Evolutionary conservation across 2,797 vertebrate species (phyloP), one percentile per base, ranked within the genome.

Genomic region (Acrocephalus scirpaceus): DNA sequence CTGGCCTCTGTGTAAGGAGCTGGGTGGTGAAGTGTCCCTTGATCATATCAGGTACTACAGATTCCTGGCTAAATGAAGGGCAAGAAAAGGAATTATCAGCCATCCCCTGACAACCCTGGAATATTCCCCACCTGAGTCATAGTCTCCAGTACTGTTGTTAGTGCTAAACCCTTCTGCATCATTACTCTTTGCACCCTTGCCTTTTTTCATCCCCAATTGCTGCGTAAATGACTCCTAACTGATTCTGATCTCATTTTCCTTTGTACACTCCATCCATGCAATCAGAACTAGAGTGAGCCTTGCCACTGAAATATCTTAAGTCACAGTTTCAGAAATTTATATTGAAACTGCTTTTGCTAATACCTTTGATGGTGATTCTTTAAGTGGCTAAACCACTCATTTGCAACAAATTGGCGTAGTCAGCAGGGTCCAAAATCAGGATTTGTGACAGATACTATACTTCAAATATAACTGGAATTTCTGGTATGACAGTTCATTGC

Each of bases 351-450:
- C 7, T 64, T 89, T 51, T 76, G 57, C 20, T 58, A 56, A 51
- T 30, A 34, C 20, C 10, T 45, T 70, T 51, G 51, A 51, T 30
- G 16, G 14, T 51, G n/a, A 22, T 64, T 34, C 9, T 64, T 51
- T 22, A 34, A 40, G 25, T 30, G 20, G 20, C 17, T 51, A 51
- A 76, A 45, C 27, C 29, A 30, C 17, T 71, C 2, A 38, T 51
- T 74, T 67, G 15, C 17, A 58, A 27, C 7, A 53, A 58, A 71
- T 3, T 71, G 10, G 7, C 0, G 0, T 16, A 19, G 32, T 22
- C 38, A 71, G 25, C 2, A 58, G 38, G 21, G 65, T 45, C 16
- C 23, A 26, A 30, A 65, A 71, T 58, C 25, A 45, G 45, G 14
- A 77, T 71, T 77, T 65, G 9, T 58, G 23, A 32, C 16, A 44